Evolutionary conservation across 1,140 invertebrate species (phyloP).

Genomic region (Melanaphis sacchari): DNA sequence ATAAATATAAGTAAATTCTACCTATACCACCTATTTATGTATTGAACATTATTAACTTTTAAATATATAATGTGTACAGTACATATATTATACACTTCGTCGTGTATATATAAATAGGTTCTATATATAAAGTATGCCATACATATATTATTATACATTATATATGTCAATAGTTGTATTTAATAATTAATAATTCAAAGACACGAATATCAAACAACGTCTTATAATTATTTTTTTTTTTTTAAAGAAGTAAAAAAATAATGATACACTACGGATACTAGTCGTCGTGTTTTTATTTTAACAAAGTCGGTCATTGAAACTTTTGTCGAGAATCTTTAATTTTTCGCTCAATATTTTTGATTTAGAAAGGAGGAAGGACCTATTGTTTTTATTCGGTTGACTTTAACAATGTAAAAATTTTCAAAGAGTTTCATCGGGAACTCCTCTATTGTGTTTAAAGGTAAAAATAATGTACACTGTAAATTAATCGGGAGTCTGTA

Average conservation of each 20-base stretch:
- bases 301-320: conserved; percentile 21
- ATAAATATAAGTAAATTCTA: neutral
- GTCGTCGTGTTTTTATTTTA: neutral
- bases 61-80: neutral
- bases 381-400: neutral
- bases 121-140: neutral
- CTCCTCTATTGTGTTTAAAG: neutral
- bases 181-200: conserved; percentile 30
- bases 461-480: neutral
- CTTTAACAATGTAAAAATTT: neutral
- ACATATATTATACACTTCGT: no score
- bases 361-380: neutral
- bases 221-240: conserved; percentile 34
- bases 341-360: conserved; percentile 19
- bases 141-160: neutral
- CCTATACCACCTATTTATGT: neutral
- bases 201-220: conserved; percentile 9
- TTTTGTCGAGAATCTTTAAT: neutral
- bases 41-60: neutral
- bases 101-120: neutral
- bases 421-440: neutral
- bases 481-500: neutral
- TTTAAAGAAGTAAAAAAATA: neutral
- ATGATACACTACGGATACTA: neutral
- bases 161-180: neutral